phyloP scores from a whole-genome alignment of 2,113 vertebrate species.

The Diphyllodes magnificus region DNA sequence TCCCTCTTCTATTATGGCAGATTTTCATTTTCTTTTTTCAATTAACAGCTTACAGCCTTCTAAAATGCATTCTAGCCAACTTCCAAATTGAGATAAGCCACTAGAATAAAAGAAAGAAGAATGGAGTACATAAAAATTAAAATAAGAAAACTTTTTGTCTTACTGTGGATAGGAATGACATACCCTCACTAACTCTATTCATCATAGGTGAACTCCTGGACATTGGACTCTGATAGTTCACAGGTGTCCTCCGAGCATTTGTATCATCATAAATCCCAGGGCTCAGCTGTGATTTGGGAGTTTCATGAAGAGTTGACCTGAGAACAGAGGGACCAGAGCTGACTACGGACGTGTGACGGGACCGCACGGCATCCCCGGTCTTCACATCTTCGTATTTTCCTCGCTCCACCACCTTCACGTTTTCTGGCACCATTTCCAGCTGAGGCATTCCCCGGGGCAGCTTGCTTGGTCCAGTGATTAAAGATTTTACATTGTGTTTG shows the following conservation, averaged over 20 bases:
- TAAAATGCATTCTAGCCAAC: background rate
- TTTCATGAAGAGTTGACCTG: constrained; percentile 92
- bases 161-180: background rate
- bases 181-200: constrained; percentile 85
- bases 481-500: constrained; percentile 98
- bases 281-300: constrained; percentile 90
- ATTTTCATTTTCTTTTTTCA: background rate
- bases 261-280: constrained; percentile 93
- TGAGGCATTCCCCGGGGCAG: constrained; percentile 83
- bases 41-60: background rate
- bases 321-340: constrained; percentile 93
- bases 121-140: background rate
- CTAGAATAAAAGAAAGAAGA: background rate
- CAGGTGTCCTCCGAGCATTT: constrained; percentile 89
- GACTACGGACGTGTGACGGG: constrained; percentile 90
- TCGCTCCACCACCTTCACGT: constrained; percentile 80
- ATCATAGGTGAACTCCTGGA: constrained; percentile 93
- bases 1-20: background rate
- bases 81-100: background rate
- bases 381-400: constrained; percentile 92
- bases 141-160: background rate
- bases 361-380: constrained; percentile 75
- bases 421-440: constrained; percentile 82
- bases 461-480: constrained; percentile 91
- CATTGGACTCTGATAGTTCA: constrained; percentile 85